Conservation (phyloP, 2,113 vertebrate genomes). For the Gasterosteus nipponicus region DNA sequence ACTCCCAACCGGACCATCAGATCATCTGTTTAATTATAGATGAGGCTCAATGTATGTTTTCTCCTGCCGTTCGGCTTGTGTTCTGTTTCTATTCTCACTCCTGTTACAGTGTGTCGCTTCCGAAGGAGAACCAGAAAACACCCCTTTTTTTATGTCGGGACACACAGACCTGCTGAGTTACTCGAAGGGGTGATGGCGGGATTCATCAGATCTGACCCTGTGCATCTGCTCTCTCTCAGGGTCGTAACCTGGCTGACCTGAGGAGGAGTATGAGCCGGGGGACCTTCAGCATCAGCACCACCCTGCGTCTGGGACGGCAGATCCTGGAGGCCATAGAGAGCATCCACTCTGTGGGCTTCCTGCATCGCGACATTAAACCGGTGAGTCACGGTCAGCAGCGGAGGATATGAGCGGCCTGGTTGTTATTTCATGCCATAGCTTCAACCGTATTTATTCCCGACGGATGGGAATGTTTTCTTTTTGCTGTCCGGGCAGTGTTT, state of each 20-base stretch:
- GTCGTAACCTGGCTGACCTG: constrained; percentile 96
- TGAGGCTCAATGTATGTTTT: constrained; percentile 17
- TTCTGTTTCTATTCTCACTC: not conserved
- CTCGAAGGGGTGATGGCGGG: not conserved
- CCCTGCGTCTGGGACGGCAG: constrained; percentile 92
- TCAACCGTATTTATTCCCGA: not conserved
- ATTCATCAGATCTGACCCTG: not conserved
- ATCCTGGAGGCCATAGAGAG: constrained; percentile 98
- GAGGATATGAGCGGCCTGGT: not conserved
- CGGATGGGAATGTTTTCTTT: constrained; percentile 2
- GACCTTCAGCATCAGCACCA: constrained; percentile 95
- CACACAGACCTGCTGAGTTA: not conserved
- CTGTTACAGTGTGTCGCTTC: not conserved
- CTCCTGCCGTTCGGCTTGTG: not conserved
- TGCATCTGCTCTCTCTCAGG: constrained; percentile 77
- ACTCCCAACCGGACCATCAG: not conserved
- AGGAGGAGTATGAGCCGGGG: constrained; percentile 93
- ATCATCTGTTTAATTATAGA: constrained; percentile 19
- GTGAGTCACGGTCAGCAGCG: constrained; percentile 75
- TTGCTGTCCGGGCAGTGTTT: not conserved
- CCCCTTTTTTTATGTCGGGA: not conserved
- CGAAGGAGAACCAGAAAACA: not conserved
- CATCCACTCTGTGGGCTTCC: constrained; percentile 97
- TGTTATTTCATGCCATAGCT: not conserved
- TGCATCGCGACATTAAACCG: constrained; percentile 98